phyloP scores from a whole-genome alignment of 2,888 invertebrate genomes.

The Papilio gigon region DNA sequence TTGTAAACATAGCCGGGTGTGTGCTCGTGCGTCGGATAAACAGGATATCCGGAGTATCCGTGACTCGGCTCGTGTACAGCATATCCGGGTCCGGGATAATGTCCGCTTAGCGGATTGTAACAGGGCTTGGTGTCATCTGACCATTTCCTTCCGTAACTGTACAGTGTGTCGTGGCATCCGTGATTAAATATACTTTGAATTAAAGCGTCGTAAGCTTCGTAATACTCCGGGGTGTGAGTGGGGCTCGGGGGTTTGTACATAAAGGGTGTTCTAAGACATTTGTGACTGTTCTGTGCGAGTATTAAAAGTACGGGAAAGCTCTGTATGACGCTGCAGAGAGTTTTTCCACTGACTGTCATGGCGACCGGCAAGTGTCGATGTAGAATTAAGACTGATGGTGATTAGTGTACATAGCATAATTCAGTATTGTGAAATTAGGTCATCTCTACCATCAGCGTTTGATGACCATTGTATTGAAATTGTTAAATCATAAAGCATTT shows the following conservation, averaged over 20 bases:
- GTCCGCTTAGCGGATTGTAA: constrained; percentile 27
- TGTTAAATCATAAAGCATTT: neutral
- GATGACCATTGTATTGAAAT: neutral
- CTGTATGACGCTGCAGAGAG: constrained; percentile 70
- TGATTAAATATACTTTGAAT: constrained; percentile 62
- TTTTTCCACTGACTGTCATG: constrained; percentile 68
- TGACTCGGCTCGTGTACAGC: constrained; percentile 38
- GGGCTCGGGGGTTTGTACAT: constrained; percentile 71
- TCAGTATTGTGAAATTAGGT: constrained; percentile 15
- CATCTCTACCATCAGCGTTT: constrained; percentile 18
- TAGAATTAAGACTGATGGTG: neutral
- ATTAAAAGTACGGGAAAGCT: constrained; percentile 72
- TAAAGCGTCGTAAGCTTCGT: constrained; percentile 69
- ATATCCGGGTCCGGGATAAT: constrained; percentile 41
- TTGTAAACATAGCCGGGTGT: constrained; percentile 48
- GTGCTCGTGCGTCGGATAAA: constrained; percentile 26
- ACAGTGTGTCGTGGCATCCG: constrained; percentile 43
- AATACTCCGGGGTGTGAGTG: constrained; percentile 72
- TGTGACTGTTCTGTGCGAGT: constrained; percentile 68
- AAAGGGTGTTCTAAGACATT: constrained; percentile 69
- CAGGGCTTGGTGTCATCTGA: constrained; percentile 41
- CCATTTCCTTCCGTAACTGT: constrained; percentile 49
- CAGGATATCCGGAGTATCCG: constrained; percentile 34
- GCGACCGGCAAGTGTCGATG: neutral
- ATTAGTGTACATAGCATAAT: neutral